phyloP scores from a whole-genome alignment of 2,113 vertebrate species.

The Clupea harengus region DNA sequence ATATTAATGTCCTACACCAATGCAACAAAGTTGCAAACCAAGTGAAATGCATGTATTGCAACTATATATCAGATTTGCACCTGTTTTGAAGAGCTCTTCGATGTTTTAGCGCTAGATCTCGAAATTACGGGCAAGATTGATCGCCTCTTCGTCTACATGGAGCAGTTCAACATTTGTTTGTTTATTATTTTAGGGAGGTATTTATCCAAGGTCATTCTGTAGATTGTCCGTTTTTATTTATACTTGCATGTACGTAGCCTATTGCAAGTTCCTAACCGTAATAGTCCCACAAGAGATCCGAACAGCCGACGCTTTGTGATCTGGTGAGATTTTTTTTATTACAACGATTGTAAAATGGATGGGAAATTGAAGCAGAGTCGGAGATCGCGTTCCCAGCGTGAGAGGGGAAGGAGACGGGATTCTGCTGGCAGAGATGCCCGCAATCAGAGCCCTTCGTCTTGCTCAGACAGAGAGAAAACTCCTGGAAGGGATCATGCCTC shows the following conservation, averaged over 20 bases:
- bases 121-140: slow-evolving; percentile 59
- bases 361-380: slow-evolving; percentile 86
- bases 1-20: slow-evolving; percentile 49
- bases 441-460: slow-evolving; percentile 83
- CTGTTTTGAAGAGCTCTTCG: slow-evolving; percentile 60
- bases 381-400: slow-evolving; percentile 84
- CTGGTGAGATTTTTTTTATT: slow-evolving; percentile 53
- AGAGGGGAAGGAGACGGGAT: slow-evolving; percentile 84
- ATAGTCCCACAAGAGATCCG: slow-evolving; percentile 3
- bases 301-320: slow-evolving; percentile 25
- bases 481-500: slow-evolving; percentile 80
- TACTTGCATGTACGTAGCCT: slow-evolving; percentile 37
- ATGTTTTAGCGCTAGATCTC: slow-evolving; percentile 54
- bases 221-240: slow-evolving; percentile 56
- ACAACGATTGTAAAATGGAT: slow-evolving; percentile 75
- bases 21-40: slow-evolving; percentile 77
- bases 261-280: slow-evolving; percentile 46
- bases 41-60: slow-evolving; percentile 56
- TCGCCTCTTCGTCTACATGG: slow-evolving; percentile 55
- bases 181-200: slow-evolving; percentile 63
- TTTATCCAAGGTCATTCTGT: slow-evolving; percentile 76
- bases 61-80: slow-evolving; percentile 48
- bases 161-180: slow-evolving; percentile 70
- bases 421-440: slow-evolving; percentile 77
- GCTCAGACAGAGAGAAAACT: slow-evolving; percentile 83